Percentiles rank a stretch among this genome's conserved stretches.
Evolutionary conservation across 2,113 vertebrate species (phyloP).

Genomic region (Colius striatus): DNA sequence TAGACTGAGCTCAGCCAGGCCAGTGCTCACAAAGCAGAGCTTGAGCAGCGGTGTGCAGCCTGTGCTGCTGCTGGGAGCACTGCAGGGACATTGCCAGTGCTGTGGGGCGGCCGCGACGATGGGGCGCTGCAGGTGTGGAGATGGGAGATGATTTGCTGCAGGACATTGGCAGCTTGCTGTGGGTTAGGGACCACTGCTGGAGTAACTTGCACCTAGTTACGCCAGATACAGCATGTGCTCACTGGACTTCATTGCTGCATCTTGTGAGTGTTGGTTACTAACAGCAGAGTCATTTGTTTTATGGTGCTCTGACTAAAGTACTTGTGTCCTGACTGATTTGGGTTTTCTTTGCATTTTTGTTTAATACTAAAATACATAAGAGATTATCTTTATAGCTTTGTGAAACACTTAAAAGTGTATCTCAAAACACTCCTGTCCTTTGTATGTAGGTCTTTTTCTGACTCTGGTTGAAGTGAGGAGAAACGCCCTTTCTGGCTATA

Average conservation of each 20-base stretch:
- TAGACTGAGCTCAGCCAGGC: neutral
- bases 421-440: neutral
- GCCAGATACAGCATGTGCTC: neutral
- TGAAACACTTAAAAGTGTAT: neutral
- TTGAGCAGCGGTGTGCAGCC: neutral
- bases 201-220: neutral
- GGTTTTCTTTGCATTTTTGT: neutral
- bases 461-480: neutral
- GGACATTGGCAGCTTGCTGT: neutral
- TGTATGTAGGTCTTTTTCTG: neutral
- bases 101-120: fast-evolving
- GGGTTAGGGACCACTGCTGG: neutral
- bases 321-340: neutral
- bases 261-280: neutral
- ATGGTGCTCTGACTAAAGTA: neutral
- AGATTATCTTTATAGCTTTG: neutral
- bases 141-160: neutral
- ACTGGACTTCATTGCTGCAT: neutral
- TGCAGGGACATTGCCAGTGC: fast-evolving
- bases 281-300: neutral
- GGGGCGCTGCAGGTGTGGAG: neutral
- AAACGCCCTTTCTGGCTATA: neutral
- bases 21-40: neutral
- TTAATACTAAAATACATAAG: neutral
- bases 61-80: neutral